phyloP scores from a whole-genome alignment of 2,113 vertebrate genomes.

The Rhadina sibilatrix region DNA sequence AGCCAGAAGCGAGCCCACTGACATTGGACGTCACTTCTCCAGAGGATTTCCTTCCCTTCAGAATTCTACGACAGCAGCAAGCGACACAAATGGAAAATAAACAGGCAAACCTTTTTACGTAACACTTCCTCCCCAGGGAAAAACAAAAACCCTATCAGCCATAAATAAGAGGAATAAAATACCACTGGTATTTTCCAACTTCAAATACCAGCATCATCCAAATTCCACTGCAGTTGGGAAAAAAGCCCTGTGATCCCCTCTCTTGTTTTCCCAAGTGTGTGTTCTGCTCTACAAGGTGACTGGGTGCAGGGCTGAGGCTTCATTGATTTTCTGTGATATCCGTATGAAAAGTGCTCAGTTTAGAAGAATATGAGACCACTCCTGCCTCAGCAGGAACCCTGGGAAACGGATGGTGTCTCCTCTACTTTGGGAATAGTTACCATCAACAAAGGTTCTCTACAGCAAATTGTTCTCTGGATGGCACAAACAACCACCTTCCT shows the following conservation, averaged over 20 bases:
- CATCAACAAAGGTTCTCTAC: neutral
- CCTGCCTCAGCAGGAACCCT: neutral
- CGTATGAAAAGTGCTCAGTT: neutral
- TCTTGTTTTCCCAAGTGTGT: neutral
- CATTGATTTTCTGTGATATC: neutral
- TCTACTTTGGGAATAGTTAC: neutral
- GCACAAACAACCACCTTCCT: neutral
- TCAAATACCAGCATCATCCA: neutral
- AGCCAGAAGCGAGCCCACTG: neutral
- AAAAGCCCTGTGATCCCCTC: neutral
- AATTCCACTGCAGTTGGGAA: neutral
- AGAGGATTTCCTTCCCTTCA: conserved; percentile 42
- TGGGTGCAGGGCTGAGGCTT: neutral
- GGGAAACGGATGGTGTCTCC: neutral
- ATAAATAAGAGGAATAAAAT: neutral
- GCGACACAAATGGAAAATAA: neutral
- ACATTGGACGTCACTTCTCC: neutral
- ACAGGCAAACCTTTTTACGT: neutral
- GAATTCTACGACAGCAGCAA: neutral
- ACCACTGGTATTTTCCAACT: neutral
- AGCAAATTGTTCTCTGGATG: neutral
- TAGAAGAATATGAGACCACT: neutral
- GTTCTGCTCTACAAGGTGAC: neutral
- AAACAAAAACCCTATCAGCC: neutral
- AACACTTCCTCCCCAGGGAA: neutral